Evolutionary conservation across 2,113 vertebrate genomes (phyloP), one percentile per base, ranked within the genome.

Genomic region (Ictalurus furcatus): DNA sequence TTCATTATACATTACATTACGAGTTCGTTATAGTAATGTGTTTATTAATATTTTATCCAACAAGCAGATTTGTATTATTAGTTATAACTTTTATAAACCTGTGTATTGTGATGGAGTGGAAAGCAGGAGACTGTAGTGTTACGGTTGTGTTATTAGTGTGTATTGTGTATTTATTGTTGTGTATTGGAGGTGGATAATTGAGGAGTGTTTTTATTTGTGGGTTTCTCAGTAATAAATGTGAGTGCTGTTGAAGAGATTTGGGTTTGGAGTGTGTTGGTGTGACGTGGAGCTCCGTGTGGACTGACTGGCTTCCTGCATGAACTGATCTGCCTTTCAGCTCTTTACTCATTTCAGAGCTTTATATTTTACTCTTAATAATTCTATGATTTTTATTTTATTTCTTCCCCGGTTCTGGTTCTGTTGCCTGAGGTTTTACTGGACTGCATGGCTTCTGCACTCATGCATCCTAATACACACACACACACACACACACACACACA

Each of bases 301-400:
- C 94, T 92, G 88, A 90, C 90, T 94, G 92, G 92, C 93, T 94
- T 93, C 90, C 91, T 95, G 95, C 95, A 95, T 95, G 95, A 93
- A 79, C 84, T 93, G 90, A 52, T 80, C 30, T 40, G 71, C 5
- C 91, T 91, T 93, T 63, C 80, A 79, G 48, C 67, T 17, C 83
- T 84, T 88, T 86, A 67, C 61, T 85, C 86, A 87, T 52, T 65
- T 67, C 40, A 58, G 67, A 90, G 67, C 13, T 79, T 52, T 14
- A 59, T 52, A 58, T 54, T 91, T 90, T 71, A n/a, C 12, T 30
- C 30, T 13, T 30, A 30, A 30, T 13, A 37, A 44, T 4, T 12
- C 40, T 58, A 74, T 73, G 54, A 25, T 67, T 67, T 84, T 67
- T 52, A 23, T 28, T 76, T 28, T 48, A 17, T 23, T 3, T 59